phyloP scores from a whole-genome alignment of 2,888 invertebrate species.

The Heliconius cydno region DNA sequence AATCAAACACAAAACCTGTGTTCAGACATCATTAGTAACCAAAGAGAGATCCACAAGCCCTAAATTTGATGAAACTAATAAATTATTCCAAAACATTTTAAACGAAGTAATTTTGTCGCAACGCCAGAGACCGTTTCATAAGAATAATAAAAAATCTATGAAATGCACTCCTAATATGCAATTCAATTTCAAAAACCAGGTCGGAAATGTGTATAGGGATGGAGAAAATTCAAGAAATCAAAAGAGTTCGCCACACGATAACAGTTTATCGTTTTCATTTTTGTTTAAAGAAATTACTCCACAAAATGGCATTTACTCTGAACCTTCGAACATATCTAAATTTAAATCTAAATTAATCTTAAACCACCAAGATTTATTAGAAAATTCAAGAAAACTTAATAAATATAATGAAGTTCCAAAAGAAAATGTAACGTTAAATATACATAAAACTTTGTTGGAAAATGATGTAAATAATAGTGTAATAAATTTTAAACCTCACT shows the following conservation, averaged over 20 bases:
- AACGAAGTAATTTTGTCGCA: conserved; percentile 39
- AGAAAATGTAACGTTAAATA: neutral
- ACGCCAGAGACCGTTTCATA: neutral
- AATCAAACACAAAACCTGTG: neutral
- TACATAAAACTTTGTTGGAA: neutral
- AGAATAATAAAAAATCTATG: neutral
- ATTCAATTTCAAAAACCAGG: neutral
- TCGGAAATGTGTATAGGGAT: neutral
- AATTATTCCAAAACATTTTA: conserved; percentile 42
- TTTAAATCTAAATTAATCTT: neutral
- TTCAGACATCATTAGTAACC: neutral
- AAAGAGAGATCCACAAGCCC: neutral
- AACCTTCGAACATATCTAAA: neutral
- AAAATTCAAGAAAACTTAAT: conserved; percentile 8
- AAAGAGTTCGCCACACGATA: neutral
- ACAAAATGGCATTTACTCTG: neutral
- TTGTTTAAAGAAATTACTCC: conserved; percentile 33
- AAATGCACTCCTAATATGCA: neutral
- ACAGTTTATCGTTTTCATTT: conserved; percentile 47
- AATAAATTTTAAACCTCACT: conserved; percentile 59
- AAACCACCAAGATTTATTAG: neutral
- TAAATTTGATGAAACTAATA: conserved; percentile 36
- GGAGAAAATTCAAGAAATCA: neutral
- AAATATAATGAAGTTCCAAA: neutral
- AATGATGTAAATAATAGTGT: conserved; percentile 10